Evolutionary conservation across 1,140 invertebrate species (phyloP), one percentile per base, ranked within the genome.

Genomic region (Drosophila pseudoananassae): DNA sequence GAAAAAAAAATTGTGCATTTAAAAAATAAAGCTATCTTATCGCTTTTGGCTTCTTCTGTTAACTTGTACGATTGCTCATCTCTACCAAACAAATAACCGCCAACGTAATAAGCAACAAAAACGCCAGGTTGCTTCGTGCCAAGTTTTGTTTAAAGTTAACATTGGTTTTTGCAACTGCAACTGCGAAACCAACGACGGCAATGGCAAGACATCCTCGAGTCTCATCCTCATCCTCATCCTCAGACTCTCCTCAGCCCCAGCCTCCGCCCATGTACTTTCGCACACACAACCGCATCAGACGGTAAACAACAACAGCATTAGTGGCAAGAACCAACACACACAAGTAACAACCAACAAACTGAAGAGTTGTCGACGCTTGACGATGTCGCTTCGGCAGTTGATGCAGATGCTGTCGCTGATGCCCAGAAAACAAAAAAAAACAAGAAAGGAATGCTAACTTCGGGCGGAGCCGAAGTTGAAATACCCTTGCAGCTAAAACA

Each of bases 101-200:
- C 68, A 71, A 70, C 58, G 43, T 10, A 7, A 38, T 23, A 31
- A 56, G 50, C 59, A 45, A 31, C 50, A 49, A 54, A 47, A 6
- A 43, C 10, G 46, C 17, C 38, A 64, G 71, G 61, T 70, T 79
- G 82, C 82, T 85, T 85, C 80, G 76, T 87, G 74, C 69, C 82
- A 85, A 81, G 78, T 82, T 85, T 85, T 87, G 82, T 82, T 87
- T 87, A 87, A 87, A 87, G 82, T 82, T 87, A 76, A 77, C 81
- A 74, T 85, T 33, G 68, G 73, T 58, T 80, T 74, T 47, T 58
- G 56, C 77, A 70, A 36, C 20, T 17, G 60, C 43, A 23, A 38
- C 58, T 47, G 43, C 45, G 38, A 43, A 31, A 9, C n/a, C 57
- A n/a, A 12, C 4, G 58, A 20, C 51, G 68, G 50, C 74, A 76